Evolutionary conservation across 2,113 vertebrate species (phyloP).

Genomic region (Ptychochromis oligacanthus): DNA sequence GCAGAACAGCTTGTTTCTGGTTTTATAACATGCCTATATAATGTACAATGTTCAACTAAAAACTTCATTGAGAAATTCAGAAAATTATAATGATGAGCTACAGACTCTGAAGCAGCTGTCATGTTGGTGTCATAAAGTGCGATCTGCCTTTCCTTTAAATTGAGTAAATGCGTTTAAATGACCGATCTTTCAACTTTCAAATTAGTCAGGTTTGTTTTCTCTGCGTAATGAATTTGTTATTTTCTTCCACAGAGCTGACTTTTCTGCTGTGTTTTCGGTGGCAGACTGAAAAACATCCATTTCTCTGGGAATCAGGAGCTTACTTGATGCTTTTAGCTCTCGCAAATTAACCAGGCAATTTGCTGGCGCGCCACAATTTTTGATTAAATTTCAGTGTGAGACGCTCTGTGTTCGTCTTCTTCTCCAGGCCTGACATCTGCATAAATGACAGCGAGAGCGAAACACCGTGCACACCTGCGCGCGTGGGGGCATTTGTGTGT

Average conservation of each 20-base stretch:
- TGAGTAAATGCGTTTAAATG: background rate
- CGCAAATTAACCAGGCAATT: conserved; percentile 52
- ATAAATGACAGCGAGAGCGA: background rate
- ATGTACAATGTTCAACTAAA: background rate
- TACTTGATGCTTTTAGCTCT: conserved; percentile 40
- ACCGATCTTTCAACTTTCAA: background rate
- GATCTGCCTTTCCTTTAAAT: background rate
- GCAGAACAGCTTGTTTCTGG: conserved; percentile 1
- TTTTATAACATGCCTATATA: background rate
- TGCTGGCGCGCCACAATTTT: conserved; percentile 29
- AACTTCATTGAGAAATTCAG: background rate
- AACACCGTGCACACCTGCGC: background rate
- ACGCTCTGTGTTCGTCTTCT: conserved; percentile 1
- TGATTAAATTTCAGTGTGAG: background rate
- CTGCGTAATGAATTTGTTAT: conserved; percentile 16
- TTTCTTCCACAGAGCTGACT: background rate
- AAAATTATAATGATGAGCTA: background rate
- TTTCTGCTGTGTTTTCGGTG: background rate
- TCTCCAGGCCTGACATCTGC: background rate
- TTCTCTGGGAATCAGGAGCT: conserved; percentile 19
- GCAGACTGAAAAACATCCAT: conserved; percentile 18
- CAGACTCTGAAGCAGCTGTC: background rate
- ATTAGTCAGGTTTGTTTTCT: conserved; percentile 7
- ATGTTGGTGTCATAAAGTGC: background rate
- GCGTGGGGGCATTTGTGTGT: background rate